Evolutionary conservation across 2,113 vertebrate genomes (phyloP).

Genomic region (Cinclus cinclus): DNA sequence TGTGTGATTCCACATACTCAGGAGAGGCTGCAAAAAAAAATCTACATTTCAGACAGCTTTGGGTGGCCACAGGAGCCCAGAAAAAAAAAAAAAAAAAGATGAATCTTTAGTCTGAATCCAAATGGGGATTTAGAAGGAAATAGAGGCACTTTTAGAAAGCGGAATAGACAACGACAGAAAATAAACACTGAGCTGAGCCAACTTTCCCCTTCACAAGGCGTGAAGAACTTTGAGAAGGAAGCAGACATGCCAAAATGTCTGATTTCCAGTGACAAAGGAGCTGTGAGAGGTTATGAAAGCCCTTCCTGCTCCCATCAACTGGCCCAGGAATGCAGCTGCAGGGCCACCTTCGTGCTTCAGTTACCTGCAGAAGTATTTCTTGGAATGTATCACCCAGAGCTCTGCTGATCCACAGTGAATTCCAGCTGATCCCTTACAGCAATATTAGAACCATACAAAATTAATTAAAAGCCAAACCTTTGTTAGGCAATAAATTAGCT

Average conservation of each 20-base stretch:
- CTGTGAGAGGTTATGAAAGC: neutral
- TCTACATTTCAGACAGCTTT: neutral
- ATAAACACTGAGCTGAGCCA: neutral
- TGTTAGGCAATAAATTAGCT: neutral
- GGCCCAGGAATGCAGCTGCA: neutral
- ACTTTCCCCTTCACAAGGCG: neutral
- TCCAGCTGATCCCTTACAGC: neutral
- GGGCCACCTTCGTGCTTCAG: neutral
- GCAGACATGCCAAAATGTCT: neutral
- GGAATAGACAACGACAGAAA: neutral
- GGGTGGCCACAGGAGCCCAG: neutral
- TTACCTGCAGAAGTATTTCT: neutral
- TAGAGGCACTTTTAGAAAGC: neutral
- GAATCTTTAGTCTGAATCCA: neutral
- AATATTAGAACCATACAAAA: neutral
- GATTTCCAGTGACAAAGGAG: neutral
- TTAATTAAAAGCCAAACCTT: conserved; percentile 24
- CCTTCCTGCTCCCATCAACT: neutral
- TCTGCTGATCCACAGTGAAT: neutral
- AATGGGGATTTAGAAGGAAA: neutral
- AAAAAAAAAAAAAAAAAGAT: neutral
- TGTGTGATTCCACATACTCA: neutral
- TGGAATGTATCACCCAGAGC: neutral
- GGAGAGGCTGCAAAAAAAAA: neutral
- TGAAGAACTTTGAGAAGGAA: neutral